Percentiles rank a stretch among this genome's conserved stretches.
Conservation (phyloP, 2,888 invertebrate species). For the Scaptodrosophila latifasciaeformis region DNA sequence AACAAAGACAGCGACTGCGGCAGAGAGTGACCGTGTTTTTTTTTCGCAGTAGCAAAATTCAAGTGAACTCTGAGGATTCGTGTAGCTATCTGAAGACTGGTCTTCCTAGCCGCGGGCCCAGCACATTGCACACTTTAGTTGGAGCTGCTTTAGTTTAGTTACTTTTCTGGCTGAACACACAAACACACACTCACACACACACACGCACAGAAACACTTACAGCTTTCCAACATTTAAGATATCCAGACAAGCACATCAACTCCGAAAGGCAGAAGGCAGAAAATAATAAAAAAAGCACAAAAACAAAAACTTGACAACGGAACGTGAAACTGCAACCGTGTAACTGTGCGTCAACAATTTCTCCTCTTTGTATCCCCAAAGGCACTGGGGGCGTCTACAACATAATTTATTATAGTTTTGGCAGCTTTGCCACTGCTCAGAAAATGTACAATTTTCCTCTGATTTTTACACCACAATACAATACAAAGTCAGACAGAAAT, state of each 20-base stretch:
- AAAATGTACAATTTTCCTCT: no score
- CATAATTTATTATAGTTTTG: conserved; percentile 70
- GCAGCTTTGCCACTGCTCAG: conserved; percentile 50
- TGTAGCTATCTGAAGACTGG: conserved; percentile 12
- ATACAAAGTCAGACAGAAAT: no score
- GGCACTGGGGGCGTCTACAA: conserved; percentile 54
- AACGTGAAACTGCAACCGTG: conserved; percentile 67
- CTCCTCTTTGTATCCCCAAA: conserved; percentile 1
- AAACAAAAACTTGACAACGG: conserved; percentile 18
- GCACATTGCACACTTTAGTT: no score
- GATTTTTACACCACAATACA: no score
- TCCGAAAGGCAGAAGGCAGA: no score
- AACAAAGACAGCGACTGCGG: conserved; percentile 7
- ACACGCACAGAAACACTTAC: no score
- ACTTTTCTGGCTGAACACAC: conserved; percentile 49
- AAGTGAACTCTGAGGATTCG: neutral
- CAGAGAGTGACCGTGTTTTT: neutral
- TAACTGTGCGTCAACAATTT: conserved; percentile 2
- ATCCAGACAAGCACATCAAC: no score
- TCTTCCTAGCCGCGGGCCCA: conserved; percentile 48
- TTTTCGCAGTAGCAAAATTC: conserved; percentile 1
- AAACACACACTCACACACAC: no score
- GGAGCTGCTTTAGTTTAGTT: conserved; percentile 24
- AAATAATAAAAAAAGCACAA: conserved; percentile 6
- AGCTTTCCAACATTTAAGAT: no score